Evolutionary conservation across 1,140 invertebrate species (phyloP), one percentile per base, ranked within the genome.

Genomic region (Drosophila lini): DNA sequence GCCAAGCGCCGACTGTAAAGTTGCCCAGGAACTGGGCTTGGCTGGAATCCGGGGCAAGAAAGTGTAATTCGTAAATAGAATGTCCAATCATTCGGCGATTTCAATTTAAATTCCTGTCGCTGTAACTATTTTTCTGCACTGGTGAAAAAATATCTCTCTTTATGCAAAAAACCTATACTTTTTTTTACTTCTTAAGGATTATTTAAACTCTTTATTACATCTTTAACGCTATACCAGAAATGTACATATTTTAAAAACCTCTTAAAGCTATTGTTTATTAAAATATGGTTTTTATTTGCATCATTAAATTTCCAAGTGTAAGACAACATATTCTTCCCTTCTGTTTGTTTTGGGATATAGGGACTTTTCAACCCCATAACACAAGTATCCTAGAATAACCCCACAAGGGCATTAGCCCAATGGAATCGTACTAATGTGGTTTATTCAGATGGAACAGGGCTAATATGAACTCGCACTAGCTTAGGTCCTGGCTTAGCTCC

Each of bases 1-100:
- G 61, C 61, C 36, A 55, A 59, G 55, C 42, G 44, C 10, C 28
- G 38, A 19, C 50, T 62, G 22, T 15, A 61, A 74, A 65, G 34
- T 76, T 41, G 28, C 5, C 41, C 34, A 36, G 55, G 38, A 55
- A 41, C 41, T 50, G 40, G 42, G 13, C 59, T 36, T 16, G 58
- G 40, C 13, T 80, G 81, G 77, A 80, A 84, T 84, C 59, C 56
- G 6, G 44, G 67, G 38, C 56, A 85, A 70, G 74, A 74, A 63
- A 67, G 40, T 34, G 47, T 65, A 78, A 85, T 85, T 83, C 55
- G 45, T 63, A 74, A 79, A 75, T 59, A 60, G 79, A 58, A 59
- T 36, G 44, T 16, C 64, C 52, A 67, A 60, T 73, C 60, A 56
- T 45, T 52, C 16, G 22, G n/a, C n/a, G 6, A 13, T 59, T 71